Percentiles rank a stretch among this genome's conserved stretches.
phyloP scores from a whole-genome alignment of 2,888 invertebrate genomes.

The Agrotis puta region DNA sequence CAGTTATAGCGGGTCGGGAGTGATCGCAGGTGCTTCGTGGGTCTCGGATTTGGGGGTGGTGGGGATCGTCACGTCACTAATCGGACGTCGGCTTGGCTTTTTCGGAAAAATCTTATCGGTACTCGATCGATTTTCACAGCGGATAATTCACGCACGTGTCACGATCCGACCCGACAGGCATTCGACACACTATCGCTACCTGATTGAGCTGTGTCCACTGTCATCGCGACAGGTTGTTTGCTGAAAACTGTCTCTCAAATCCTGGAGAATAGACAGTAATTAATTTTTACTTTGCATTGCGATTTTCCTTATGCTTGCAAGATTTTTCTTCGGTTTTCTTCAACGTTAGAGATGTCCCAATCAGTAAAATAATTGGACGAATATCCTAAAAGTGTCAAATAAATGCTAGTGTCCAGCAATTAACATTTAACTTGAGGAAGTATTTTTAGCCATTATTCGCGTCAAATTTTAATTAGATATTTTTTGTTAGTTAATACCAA shows the following conservation, averaged over 20 bases:
- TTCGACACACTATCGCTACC: conserved; percentile 80
- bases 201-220: conserved; percentile 73
- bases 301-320: conserved; percentile 19
- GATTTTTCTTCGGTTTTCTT: background rate
- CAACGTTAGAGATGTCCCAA: conserved; percentile 5
- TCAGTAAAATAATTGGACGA: conserved; percentile 25
- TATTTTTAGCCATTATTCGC: conserved; percentile 17
- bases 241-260: conserved; percentile 62
- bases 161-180: conserved; percentile 70
- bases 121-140: conserved; percentile 88
- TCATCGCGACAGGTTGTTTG: conserved; percentile 74
- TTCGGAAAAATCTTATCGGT: conserved; percentile 83
- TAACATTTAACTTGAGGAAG: conserved; percentile 12
- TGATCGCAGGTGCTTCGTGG: conserved; percentile 87
- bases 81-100: conserved; percentile 85
- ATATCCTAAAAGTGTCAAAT: conserved; percentile 8
- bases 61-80: conserved; percentile 81
- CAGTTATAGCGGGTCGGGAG: conserved; percentile 81
- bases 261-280: conserved; percentile 41
- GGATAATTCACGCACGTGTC: conserved; percentile 89
- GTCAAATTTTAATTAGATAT: conserved; percentile 19
- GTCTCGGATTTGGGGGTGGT: conserved; percentile 82
- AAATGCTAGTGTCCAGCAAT: conserved; percentile 8
- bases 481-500: conserved; percentile 26
- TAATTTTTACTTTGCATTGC: conserved; percentile 59